phyloP scores from a whole-genome alignment of 1,140 invertebrate species.

The Phymastichus coffea region DNA sequence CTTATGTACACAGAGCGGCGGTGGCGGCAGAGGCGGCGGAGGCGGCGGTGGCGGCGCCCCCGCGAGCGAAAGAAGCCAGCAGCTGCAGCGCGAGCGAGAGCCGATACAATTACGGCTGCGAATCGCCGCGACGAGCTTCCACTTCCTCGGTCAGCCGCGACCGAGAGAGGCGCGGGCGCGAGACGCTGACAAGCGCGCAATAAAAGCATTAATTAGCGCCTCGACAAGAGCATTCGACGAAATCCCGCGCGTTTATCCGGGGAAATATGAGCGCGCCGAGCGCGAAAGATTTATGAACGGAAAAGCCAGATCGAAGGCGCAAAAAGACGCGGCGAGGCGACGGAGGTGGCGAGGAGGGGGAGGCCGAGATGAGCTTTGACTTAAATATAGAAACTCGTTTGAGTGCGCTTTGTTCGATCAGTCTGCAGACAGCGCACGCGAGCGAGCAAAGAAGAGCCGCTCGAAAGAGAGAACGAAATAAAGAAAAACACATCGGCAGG shows the following conservation, averaged over 20 bases:
- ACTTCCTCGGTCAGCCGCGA: too few species aligned
- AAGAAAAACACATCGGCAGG: conserved; percentile 1
- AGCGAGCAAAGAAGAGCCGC: conserved; percentile 20
- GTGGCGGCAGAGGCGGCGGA: too few species aligned
- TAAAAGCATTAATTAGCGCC: conserved; percentile 9
- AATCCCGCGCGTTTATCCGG: neutral
- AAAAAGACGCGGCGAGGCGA: neutral
- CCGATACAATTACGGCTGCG: too few species aligned
- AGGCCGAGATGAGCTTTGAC: conserved; percentile 29
- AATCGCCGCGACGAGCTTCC: too few species aligned
- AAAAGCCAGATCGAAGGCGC: neutral
- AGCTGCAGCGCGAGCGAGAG: too few species aligned
- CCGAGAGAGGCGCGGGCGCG: neutral
- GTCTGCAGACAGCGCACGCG: conserved; percentile 9
- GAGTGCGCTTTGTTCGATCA: conserved; percentile 37
- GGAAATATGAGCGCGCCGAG: conserved; percentile 15
- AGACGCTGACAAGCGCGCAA: neutral
- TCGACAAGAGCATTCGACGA: neutral
- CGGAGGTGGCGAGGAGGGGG: neutral
- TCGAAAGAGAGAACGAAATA: conserved; percentile 7
- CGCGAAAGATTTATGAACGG: neutral
- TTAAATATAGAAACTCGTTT: conserved; percentile 39
- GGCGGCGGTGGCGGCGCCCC: neutral
- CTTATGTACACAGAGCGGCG: too few species aligned
- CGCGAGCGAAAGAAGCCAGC: conserved; percentile 4